A percentile compares a stretch with the other conserved stretches of the same genome.
Conservation (phyloP, 2,113 vertebrate species). For the Vulpes vulpes region DNA sequence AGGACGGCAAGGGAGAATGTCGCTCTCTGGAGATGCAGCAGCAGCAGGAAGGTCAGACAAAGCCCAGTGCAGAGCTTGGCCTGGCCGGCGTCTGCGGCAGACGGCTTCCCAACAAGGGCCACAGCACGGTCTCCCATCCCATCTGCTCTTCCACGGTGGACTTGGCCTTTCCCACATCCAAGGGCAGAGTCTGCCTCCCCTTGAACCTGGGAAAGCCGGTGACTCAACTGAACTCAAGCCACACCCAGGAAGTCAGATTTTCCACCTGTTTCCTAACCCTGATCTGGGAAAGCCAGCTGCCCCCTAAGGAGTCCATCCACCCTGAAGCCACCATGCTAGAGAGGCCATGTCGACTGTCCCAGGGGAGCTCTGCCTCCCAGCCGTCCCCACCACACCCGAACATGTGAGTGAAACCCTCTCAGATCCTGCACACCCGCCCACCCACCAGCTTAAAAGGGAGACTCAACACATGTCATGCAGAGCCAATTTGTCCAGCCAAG, state of each 20-base stretch:
- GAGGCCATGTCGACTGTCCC: too few species aligned
- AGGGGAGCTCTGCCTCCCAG: too few species aligned
- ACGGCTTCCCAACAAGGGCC: not conserved
- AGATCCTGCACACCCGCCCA: not conserved
- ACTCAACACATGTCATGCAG: too few species aligned
- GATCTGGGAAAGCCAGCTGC: not conserved
- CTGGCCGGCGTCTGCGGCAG: not conserved
- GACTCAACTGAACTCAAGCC: not conserved
- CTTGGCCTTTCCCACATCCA: not conserved
- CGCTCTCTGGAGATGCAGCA: accelerated
- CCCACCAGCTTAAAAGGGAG: not conserved
- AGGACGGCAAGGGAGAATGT: not conserved
- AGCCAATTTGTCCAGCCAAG: not conserved
- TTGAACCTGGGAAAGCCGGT: not conserved
- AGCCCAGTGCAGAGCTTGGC: not conserved
- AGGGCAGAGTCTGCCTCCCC: not conserved
- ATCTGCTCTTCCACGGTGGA: not conserved
- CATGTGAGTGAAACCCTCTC: accelerated
- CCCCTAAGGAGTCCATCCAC: not conserved
- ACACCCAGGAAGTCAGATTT: not conserved
- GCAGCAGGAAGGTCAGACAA: not conserved
- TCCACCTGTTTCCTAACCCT: not conserved
- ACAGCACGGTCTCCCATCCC: not conserved
- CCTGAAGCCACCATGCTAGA: accelerated
- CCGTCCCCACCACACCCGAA: accelerated